Percentiles rank a stretch among this genome's conserved stretches.
These are phyloP conservation scores for Poeciliopsis paucimaculata DNA, from an alignment of 2,797 vertebrate species.

Conservation along the genomic window DNA sequence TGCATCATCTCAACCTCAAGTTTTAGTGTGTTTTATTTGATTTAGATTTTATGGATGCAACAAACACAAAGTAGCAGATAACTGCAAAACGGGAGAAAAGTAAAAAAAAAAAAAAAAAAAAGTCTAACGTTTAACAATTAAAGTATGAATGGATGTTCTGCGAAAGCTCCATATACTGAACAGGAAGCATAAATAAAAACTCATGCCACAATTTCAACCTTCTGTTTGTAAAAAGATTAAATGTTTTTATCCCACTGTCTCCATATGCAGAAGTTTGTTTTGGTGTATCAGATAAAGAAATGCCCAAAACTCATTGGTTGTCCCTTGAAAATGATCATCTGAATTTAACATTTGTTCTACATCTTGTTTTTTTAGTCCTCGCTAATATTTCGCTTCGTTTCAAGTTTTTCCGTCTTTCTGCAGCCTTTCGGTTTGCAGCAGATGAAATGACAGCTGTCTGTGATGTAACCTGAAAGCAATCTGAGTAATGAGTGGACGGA, in stretches of 20 bases:
- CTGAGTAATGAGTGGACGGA: conserved; percentile 20
- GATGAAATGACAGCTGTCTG: conserved; percentile 47
- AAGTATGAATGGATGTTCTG: not conserved
- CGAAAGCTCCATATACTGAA: not conserved
- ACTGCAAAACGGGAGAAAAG: not conserved
- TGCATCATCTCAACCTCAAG: not conserved
- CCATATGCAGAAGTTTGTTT: not conserved
- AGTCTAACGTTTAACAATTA: not conserved
- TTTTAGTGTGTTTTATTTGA: not conserved
- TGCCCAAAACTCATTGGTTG: not conserved
- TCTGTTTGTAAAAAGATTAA: not conserved
- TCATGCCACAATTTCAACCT: not conserved
- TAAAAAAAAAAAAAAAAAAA: not conserved
- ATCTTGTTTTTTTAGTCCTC: not conserved
- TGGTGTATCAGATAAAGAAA: not conserved
- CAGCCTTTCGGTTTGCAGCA: conserved; percentile 32
- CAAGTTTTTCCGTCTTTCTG: conserved; percentile 15
- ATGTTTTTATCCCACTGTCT: not conserved
- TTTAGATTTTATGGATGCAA: not conserved
- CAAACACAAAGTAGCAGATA: not conserved
- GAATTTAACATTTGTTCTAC: not conserved
- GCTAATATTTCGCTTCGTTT: conserved; percentile 18
- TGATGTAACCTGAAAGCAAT: conserved; percentile 44
- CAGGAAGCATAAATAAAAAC: not conserved
- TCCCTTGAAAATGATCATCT: not conserved